These are phyloP conservation scores for Agonopterix subpropinquella DNA, from an alignment of 2,888 invertebrate species.

Conservation along the genomic window DNA sequence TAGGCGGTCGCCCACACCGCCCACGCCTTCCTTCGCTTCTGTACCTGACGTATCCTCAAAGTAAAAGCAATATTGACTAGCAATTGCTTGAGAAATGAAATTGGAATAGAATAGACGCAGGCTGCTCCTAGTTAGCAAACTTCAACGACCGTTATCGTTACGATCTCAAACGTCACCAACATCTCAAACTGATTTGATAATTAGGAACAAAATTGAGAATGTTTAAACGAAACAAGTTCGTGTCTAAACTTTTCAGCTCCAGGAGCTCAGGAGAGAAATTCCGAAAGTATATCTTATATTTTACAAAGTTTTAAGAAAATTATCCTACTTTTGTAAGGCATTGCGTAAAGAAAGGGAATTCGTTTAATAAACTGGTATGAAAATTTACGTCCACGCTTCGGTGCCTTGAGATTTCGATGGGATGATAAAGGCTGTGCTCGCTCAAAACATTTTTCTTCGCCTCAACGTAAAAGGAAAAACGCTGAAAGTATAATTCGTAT, in stretches of 20 bases:
- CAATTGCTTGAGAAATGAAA: too few relatives aligned
- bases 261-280: conserved; percentile 1
- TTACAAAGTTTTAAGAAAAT: conserved; percentile 25
- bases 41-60: too few relatives aligned
- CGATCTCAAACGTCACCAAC: too few relatives aligned
- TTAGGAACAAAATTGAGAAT: background rate
- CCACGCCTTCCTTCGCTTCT: too few relatives aligned
- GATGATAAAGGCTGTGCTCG: conserved; percentile 20
- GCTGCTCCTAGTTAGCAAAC: too few relatives aligned
- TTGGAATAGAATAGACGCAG: too few relatives aligned
- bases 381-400: conserved; percentile 27
- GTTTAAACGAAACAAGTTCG: background rate
- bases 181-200: too few relatives aligned
- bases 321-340: conserved; percentile 33
- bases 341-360: conserved; percentile 26
- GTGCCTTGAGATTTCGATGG: conserved; percentile 23
- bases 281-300: conserved; percentile 23
- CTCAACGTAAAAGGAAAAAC: conserved; percentile 9
- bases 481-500: conserved; percentile 16
- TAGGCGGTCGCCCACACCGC: too few relatives aligned
- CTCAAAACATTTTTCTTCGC: conserved; percentile 16
- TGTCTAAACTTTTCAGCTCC: conserved; percentile 3
- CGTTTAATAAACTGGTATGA: conserved; percentile 42
- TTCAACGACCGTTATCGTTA: too few relatives aligned
- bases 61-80: too few relatives aligned